phyloP scores from a whole-genome alignment of 2,888 invertebrate genomes.

The Priocnemis perturbator region DNA sequence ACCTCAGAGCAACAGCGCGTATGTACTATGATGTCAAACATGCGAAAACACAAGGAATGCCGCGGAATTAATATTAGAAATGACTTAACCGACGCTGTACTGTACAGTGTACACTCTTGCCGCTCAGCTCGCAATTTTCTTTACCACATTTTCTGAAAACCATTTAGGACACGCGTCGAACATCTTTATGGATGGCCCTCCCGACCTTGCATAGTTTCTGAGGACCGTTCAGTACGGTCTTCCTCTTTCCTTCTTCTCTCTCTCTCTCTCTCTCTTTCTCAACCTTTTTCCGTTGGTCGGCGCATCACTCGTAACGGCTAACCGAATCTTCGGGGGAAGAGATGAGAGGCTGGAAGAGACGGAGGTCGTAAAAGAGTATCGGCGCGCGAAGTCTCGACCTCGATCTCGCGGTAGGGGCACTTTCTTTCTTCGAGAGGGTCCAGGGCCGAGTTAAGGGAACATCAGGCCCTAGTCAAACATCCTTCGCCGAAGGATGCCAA shows the following conservation, averaged over 20 bases:
- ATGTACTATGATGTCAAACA: too few relatives aligned
- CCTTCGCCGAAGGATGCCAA: conserved; percentile 2
- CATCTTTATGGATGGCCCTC: conserved; percentile 37
- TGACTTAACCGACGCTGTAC: conserved; percentile 43
- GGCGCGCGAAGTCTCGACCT: conserved; percentile 56
- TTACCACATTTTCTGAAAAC: conserved; percentile 34
- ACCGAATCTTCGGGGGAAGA: conserved; percentile 14
- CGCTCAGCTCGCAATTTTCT: conserved; percentile 35
- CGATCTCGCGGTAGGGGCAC: conserved; percentile 61
- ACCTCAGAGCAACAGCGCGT: background rate
- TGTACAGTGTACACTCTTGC: background rate
- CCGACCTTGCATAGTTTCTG: conserved; percentile 52
- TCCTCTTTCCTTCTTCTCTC: background rate
- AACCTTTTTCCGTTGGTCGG: background rate
- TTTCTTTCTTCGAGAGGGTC: conserved; percentile 61
- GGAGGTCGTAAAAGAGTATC: conserved; percentile 47
- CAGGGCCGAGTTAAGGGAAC: conserved; percentile 31
- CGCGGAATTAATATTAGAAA: conserved; percentile 49
- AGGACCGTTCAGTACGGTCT: conserved; percentile 14
- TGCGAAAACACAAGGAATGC: background rate
- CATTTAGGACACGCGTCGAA: conserved; percentile 31
- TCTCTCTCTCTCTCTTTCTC: background rate
- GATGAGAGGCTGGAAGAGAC: conserved; percentile 20
- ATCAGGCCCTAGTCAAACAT: conserved; percentile 17
- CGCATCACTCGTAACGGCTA: background rate